Conservation (phyloP, 1,140 invertebrate species). For the Adoxophyes honmai region DNA sequence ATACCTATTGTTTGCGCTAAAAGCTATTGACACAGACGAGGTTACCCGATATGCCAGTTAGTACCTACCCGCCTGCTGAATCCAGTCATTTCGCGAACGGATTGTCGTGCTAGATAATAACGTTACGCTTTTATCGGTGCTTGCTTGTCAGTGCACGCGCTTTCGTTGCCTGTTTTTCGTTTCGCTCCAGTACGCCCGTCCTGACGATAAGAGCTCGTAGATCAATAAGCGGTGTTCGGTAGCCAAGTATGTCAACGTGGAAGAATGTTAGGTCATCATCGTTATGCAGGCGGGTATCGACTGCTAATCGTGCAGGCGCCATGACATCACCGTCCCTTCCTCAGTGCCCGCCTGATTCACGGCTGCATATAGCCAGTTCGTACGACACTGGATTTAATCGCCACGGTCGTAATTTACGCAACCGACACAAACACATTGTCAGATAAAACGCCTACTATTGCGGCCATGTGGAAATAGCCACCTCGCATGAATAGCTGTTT, state of each 20-base stretch:
- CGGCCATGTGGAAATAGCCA: slow-evolving; percentile 17
- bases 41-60: slow-evolving; percentile 18
- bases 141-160: neutral
- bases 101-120: neutral
- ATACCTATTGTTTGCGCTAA: slow-evolving; percentile 50
- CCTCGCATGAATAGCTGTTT: slow-evolving; percentile 12
- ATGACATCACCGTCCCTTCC: slow-evolving; percentile 29
- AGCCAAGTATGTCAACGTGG: neutral
- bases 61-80: neutral
- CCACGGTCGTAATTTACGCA: slow-evolving; percentile 28
- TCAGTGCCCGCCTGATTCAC: slow-evolving; percentile 18
- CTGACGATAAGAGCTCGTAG: too few species aligned
- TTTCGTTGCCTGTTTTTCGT: neutral
- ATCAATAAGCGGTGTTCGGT: too few species aligned
- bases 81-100: neutral
- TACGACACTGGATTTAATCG: slow-evolving; percentile 7
- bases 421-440: slow-evolving; percentile 14
- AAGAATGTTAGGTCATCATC: slow-evolving; percentile 1
- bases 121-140: neutral
- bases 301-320: neutral
- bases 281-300: slow-evolving; percentile 8
- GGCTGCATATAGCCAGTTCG: too few species aligned
- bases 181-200: too few species aligned
- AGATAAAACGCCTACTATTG: slow-evolving; percentile 17
- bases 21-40: slow-evolving; percentile 30